Percentiles rank a stretch among this genome's conserved stretches.
Evolutionary conservation across 2,797 vertebrate genomes (phyloP).

Genomic region (Prionace glauca): DNA sequence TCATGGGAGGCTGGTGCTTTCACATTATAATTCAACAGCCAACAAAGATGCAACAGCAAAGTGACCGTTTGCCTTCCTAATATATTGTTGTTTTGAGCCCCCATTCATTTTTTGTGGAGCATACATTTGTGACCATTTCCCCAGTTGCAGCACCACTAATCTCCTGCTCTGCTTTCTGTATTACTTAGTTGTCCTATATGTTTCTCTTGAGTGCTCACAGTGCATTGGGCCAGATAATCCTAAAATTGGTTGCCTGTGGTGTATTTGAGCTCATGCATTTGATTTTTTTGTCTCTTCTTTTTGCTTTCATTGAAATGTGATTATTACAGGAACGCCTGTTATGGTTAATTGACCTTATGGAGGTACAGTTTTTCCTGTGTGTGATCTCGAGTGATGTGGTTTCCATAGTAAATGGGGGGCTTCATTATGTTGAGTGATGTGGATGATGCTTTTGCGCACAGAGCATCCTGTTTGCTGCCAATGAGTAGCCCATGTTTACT

Average conservation of each 20-base stretch:
- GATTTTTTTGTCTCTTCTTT: slow-evolving; percentile 40
- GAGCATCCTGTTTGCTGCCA: neutral
- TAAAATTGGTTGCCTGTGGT: neutral
- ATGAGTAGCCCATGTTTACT: neutral
- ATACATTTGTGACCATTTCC: neutral
- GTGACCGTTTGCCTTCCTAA: neutral
- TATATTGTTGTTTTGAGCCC: neutral
- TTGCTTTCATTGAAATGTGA: slow-evolving; percentile 41
- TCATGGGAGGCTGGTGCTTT: neutral
- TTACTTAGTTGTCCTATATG: neutral
- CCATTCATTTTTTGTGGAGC: neutral
- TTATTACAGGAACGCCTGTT: slow-evolving; percentile 76
- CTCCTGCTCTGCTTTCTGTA: neutral
- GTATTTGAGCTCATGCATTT: neutral
- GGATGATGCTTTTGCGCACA: neutral
- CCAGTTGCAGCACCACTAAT: neutral
- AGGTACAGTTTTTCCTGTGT: slow-evolving; percentile 68
- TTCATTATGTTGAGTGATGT: neutral
- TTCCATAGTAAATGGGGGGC: neutral
- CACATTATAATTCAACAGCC: neutral
- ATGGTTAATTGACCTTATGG: slow-evolving; percentile 98
- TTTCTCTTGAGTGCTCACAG: neutral
- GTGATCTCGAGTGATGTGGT: slow-evolving; percentile 38
- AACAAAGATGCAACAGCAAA: neutral
- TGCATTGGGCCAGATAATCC: neutral